Percentiles rank a stretch among this genome's conserved stretches.
These are phyloP conservation scores for Rutpela maculata DNA, from an alignment of 2,888 invertebrate genomes.

Conservation along the genomic window DNA sequence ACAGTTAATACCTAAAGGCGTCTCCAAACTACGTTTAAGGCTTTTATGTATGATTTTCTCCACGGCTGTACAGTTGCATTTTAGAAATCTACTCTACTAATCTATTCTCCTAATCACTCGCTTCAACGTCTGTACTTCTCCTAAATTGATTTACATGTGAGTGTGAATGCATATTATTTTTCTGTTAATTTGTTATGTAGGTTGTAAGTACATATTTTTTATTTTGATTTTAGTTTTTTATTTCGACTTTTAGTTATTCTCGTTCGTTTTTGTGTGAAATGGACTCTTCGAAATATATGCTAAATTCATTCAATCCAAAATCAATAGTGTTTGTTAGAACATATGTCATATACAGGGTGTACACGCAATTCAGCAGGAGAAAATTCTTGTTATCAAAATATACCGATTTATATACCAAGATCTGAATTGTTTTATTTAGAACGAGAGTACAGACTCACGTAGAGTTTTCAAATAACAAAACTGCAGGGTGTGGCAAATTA, in stretches of 20 bases:
- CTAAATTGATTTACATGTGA: slow-evolving; percentile 50
- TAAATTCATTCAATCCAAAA: slow-evolving; percentile 22
- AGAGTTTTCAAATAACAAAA: no score
- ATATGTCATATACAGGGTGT: no score
- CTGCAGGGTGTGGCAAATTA: no score
- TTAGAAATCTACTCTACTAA: slow-evolving; percentile 47
- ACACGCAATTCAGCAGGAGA: no score
- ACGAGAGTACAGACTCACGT: no score
- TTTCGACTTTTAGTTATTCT: slow-evolving; percentile 1
- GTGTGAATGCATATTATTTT: slow-evolving; percentile 45
- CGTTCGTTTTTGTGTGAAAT: slow-evolving; percentile 34
- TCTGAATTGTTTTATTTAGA: no score
- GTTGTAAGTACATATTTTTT: neutral
- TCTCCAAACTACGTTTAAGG: slow-evolving; percentile 41
- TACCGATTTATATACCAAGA: no score
- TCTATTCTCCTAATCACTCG: slow-evolving; percentile 36
- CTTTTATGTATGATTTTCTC: slow-evolving; percentile 46
- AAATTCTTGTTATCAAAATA: no score
- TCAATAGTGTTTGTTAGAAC: neutral
- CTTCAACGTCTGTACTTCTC: slow-evolving; percentile 41
- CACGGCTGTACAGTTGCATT: slow-evolving; percentile 47
- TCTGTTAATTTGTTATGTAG: neutral
- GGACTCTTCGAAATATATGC: slow-evolving; percentile 48
- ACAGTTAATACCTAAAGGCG: slow-evolving; percentile 45
- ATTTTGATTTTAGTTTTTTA: neutral